Base-by-base conservation (phyloP, 2,888 invertebrate species). In the Drosophila stalkeri region DNA sequence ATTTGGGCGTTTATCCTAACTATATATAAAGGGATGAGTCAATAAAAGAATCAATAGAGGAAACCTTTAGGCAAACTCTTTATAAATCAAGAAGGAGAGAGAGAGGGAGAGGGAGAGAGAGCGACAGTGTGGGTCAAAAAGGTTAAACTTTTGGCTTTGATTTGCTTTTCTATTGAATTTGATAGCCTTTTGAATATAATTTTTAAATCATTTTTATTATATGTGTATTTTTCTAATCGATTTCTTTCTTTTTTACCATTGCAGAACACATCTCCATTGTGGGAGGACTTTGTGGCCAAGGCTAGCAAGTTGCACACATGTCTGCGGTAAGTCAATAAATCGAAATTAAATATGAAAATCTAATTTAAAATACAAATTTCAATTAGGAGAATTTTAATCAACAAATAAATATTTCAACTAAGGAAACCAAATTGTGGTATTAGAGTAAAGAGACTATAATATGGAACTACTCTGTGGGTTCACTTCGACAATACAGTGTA, bases 211-310 rank as follows among this genome's bases (percentile, higher is more conserved):
- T 23, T 59, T 46, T 35, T 12, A 12, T 47, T 41, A 11, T n/a
- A 12, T 41, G 7, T n/a, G 9, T 55, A 39, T 49, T 35, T 47
- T 23, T 31, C 14, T 54, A 12, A 60, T 18, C 39, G 6, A 11
- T 33, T 60, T 39, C 5, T 31, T 18, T 1, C 37, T n/a, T n/a
- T 33, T 57, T 35, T 20, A 49, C 54, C 62, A 56, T 90, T 92
- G 86, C 96, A 99, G 98, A 97, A 96, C 94, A 97, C 98, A 89
- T 95, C 98, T 87, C 98, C 98, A 66, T 94, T 98, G 91, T 99
- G 98, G 98, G 99, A 99, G 93, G 98, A 98, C 93, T 96, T 99
- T 90, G 96, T 97, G 92, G 96, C 96, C 63, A 98, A 98, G 94
- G 98, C 99, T 64, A 96, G 97, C 56, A 99, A 99, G 94, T 95